These are phyloP conservation scores for Anolis carolinensis DNA, from an alignment of 2,113 vertebrate species.

Conservation along the genomic window DNA sequence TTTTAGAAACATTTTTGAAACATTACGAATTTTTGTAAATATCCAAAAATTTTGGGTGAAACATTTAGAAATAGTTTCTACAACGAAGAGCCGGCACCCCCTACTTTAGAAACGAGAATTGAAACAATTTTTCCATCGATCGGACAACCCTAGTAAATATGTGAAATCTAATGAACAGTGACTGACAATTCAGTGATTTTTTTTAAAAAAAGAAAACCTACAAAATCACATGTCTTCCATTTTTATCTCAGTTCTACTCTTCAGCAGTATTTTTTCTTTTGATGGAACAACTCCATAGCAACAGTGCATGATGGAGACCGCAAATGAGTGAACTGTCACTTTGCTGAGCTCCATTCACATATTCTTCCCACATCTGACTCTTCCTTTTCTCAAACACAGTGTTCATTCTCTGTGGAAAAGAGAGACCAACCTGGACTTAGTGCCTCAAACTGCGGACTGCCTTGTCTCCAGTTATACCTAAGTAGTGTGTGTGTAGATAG, in stretches of 20 bases:
- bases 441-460: background rate
- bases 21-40: too few relatives aligned
- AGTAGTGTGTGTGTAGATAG: too few relatives aligned
- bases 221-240: background rate
- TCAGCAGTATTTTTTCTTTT: slow-evolving; percentile 10
- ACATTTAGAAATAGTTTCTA: too few relatives aligned
- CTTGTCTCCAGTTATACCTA: background rate
- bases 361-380: slow-evolving; percentile 18
- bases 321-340: slow-evolving; percentile 10
- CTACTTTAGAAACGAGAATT: too few relatives aligned
- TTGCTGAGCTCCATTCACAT: background rate
- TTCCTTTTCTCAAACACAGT: slow-evolving; percentile 13
- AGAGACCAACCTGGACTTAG: background rate
- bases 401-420: slow-evolving; percentile 7
- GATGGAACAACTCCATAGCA: slow-evolving; percentile 22
- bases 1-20: too few relatives aligned
- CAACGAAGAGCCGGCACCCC: too few relatives aligned
- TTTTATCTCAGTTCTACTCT: background rate
- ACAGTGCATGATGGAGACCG: background rate
- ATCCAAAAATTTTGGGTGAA: too few relatives aligned
- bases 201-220: background rate
- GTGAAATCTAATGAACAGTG: background rate
- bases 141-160: too few relatives aligned
- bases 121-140: too few relatives aligned
- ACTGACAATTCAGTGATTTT: background rate